These are phyloP conservation scores for Sinodicranocentrus sp. DNA, from an alignment of 2,888 invertebrate genomes.

Conservation along the genomic window DNA sequence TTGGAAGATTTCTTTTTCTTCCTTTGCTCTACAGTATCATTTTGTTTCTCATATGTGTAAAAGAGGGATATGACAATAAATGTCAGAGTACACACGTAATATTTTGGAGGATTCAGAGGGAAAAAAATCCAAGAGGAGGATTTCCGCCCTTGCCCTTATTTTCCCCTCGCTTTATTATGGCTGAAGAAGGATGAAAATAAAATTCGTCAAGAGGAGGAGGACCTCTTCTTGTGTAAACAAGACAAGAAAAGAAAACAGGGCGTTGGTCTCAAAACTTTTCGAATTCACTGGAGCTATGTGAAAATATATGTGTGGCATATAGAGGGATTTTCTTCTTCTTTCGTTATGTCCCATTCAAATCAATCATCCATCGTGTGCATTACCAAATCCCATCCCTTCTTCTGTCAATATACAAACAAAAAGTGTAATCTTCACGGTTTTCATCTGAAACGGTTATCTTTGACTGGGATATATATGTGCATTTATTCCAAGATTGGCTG, in stretches of 20 bases:
- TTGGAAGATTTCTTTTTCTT: no score
- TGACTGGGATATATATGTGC: no score
- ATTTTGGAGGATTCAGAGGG: not conserved
- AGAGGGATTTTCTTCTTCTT: not conserved
- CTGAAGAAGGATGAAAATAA: not conserved
- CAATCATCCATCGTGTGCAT: conserved; percentile 47
- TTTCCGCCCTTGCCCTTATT: conserved; percentile 53
- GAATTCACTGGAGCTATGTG: not conserved
- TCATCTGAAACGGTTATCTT: no score
- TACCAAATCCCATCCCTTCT: conserved; percentile 20
- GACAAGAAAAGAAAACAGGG: conserved; percentile 13
- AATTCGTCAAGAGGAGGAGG: not conserved
- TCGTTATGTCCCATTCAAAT: conserved; percentile 54
- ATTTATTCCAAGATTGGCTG: no score
- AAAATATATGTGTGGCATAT: not conserved
- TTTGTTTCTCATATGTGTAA: not conserved
- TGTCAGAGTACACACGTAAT: not conserved
- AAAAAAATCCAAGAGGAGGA: conserved; percentile 26
- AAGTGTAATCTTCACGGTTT: conserved; percentile 26
- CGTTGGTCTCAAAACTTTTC: not conserved
- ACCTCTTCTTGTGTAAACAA: conserved; percentile 13
- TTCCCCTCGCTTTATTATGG: conserved; percentile 28
- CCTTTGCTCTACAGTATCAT: not conserved
- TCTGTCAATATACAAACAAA: conserved; percentile 16
- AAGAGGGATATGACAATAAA: conserved; percentile 5